phyloP scores from a whole-genome alignment of 2,113 vertebrate genomes.

The Tiliqua scincoides region DNA sequence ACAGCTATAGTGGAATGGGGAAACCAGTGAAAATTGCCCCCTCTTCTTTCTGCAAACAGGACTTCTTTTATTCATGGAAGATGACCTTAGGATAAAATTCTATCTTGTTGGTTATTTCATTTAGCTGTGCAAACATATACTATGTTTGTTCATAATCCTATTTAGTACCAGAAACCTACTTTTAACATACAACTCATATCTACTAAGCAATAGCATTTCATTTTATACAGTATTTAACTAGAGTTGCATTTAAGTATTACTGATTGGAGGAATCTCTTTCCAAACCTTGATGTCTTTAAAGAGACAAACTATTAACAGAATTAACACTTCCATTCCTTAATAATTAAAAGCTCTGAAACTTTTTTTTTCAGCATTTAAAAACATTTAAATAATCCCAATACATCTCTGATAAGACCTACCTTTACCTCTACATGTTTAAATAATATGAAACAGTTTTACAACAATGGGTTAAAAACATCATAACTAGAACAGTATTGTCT shows the following conservation, averaged over 20 bases:
- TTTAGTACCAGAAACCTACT: not conserved
- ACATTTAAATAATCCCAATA: not conserved
- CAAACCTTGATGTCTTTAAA: not conserved
- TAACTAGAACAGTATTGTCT: not conserved
- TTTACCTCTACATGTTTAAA: conserved; percentile 20
- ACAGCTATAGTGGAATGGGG: too few species aligned
- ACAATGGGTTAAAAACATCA: not conserved
- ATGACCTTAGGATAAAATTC: too few species aligned
- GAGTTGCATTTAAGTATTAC: not conserved
- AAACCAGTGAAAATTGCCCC: too few species aligned
- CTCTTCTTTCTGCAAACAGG: too few species aligned
- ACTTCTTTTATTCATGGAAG: too few species aligned
- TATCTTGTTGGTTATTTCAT: conserved; percentile 34
- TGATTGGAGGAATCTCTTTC: not conserved
- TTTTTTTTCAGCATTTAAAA: not conserved
- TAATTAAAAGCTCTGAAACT: not conserved
- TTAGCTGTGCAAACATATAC: not conserved
- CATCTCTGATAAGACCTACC: not conserved
- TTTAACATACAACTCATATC: not conserved
- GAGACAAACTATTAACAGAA: conserved; percentile 18
- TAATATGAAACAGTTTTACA: not conserved
- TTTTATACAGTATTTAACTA: not conserved
- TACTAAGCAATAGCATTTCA: not conserved
- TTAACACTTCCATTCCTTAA: conserved; percentile 34
- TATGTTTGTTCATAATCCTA: conserved; percentile 22